Evolutionary conservation across 1,140 invertebrate genomes (phyloP), one percentile per base, ranked within the genome.

Genomic region (Leptinotarsa defecta): DNA sequence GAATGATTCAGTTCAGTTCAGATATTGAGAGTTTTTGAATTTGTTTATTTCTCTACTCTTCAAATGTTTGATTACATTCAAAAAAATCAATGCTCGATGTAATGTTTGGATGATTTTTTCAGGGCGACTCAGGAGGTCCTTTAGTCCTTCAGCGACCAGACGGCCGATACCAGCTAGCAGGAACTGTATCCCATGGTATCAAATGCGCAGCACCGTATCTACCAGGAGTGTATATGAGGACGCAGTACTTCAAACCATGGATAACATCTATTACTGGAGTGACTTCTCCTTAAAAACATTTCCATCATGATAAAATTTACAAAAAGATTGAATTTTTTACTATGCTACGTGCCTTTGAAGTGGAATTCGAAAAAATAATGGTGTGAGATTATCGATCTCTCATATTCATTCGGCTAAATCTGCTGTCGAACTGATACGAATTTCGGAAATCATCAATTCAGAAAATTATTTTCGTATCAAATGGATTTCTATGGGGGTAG

Each of bases 41-140:
- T 4, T 24, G 24, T 24, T 24, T 24, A 3, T 24, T 24, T 24
- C 24, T 3, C 4, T 24, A 24, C 24, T 24, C 24, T 24, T 3
- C 24, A 24, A 8, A 8, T 8, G 0, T 34, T 34, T 34, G 1
- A 34, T 34, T 8, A 11, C 8, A 62, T 62, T 4, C 13, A 0
- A 0, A 62, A 13, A 19, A 6, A 62, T 17, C 15, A 17, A 62
- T n/a, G 17, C 13, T 57, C 4, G 0, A 13, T 15, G n/a, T 57
- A n/a, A 57, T n/a, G 15, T 17, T 17, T 57, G 17, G n/a, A n/a
- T 57, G 17, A 57, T 17, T 15, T 57, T 57, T 65, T 64, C 77
- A 98, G 96, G 96, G 96, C 76, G 96, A 98, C 88, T 96, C 95
- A 80, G 96, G 96, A 8, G 96, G 96, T 43, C 96, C 96, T 1